A percentile compares a stretch with the other conserved stretches of the same genome.
Conservation (phyloP, 2,888 invertebrate species). For the Ganaspis brasiliensis region DNA sequence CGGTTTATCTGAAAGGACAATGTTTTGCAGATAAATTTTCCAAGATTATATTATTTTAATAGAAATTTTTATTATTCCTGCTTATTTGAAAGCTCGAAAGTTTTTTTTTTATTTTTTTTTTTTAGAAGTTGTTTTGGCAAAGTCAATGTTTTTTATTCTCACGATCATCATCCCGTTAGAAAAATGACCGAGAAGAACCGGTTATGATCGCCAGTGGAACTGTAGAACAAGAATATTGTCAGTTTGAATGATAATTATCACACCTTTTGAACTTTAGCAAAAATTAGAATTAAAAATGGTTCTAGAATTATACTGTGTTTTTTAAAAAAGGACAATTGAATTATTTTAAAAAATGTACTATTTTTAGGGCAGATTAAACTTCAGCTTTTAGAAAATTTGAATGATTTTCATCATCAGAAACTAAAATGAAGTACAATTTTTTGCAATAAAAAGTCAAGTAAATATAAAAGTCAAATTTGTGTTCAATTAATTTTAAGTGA, state of each 20-base stretch:
- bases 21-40: too few species aligned
- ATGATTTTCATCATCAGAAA: too few species aligned
- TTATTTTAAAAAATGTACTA: too few species aligned
- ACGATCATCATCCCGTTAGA: slow-evolving; percentile 30
- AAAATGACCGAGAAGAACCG: slow-evolving; percentile 32
- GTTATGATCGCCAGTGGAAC: slow-evolving; percentile 34
- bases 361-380: too few species aligned
- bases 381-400: too few species aligned
- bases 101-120: not conserved
- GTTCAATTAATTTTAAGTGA: too few species aligned
- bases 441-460: too few species aligned
- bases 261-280: slow-evolving; percentile 26
- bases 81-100: not conserved
- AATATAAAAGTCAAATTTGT: too few species aligned
- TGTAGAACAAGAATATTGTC: slow-evolving; percentile 19
- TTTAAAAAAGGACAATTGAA: too few species aligned
- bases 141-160: slow-evolving; percentile 7
- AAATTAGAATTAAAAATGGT: slow-evolving; percentile 4
- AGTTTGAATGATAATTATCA: slow-evolving; percentile 34
- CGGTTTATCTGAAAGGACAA: not conserved
- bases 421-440: too few species aligned
- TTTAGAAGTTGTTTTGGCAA: slow-evolving; percentile 13
- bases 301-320: too few species aligned
- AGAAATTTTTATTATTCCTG: not conserved
- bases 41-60: too few species aligned